Base-by-base conservation (phyloP, 1,140 invertebrate genomes). In the Elysia chlorotica region DNA sequence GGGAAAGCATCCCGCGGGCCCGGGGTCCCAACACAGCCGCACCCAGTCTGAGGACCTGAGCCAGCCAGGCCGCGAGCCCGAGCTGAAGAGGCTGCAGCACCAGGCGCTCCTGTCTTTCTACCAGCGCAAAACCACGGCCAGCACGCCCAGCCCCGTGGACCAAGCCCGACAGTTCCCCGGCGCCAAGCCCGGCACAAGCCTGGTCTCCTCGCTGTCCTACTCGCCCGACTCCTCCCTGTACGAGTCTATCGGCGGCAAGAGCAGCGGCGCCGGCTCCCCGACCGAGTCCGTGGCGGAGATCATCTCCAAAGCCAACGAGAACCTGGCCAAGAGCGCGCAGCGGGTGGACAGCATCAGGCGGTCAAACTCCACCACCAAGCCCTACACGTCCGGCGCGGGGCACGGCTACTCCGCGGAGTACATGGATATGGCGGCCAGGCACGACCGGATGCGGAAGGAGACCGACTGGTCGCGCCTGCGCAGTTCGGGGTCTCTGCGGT, bases 61-160 rank as follows among this genome's bases (percentile, higher is more conserved):
- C 1, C 21, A 19, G 2, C 28, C 21, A 4, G 41, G 1, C 3
- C 57, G 17, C 0, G 93, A 94, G 82, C 84, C 92, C 2, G 93
- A 94, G 0, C 82, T 96, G 0, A 96, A 95, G 85, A 93, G 93
- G 0, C 93, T 95, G n/a, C 79, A 81, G 36, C 94, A 96, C 85
- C 93, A 95, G 81, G 94, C 94, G 0, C 86, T 96, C 1, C 87
- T 95, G 31, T 94, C 93, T 0, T 96, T 94, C 75, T 95, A 95
- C 84, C 93, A 95, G 79, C 89, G 93, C 38, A 93, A 95, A 78
- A 85, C 82, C 3, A n/a, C 74, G 75, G 37, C 19, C 35, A 35
- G 21, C 28, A 25, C 62, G 17, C 56, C 33, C 37, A 23, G 53
- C 41, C 65, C 38, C 21, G 62, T 73, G 19, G 14, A 35, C 61